A percentile compares a stretch with the other conserved stretches of the same genome.
Conservation (phyloP, 1,140 invertebrate species). For the Carcinoscorpius rotundicauda region DNA sequence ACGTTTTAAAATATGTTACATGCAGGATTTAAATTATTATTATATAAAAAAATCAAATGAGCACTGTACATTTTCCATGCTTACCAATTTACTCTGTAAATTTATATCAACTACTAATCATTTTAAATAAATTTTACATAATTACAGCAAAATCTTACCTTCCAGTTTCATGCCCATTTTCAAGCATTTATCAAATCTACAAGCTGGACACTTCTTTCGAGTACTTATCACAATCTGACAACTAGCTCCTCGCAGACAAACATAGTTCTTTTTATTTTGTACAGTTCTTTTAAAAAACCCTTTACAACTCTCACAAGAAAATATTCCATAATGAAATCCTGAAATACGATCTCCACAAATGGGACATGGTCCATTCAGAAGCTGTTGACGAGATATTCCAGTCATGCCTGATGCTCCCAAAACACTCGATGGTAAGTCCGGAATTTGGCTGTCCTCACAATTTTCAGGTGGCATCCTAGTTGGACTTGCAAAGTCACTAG, state of each 20-base stretch:
- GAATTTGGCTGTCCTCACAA: conserved; percentile 13
- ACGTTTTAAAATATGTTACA: too few species aligned
- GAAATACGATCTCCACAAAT: conserved; percentile 92
- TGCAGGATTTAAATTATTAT: too few species aligned
- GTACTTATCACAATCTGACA: conserved; percentile 83
- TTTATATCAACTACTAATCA: too few species aligned
- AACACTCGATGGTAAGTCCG: conserved; percentile 14
- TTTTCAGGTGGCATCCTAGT: conserved; percentile 16
- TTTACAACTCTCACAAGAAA: conserved; percentile 93
- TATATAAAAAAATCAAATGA: too few species aligned
- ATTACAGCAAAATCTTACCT: conserved; percentile 42
- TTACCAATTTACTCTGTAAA: too few species aligned
- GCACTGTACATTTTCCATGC: too few species aligned
- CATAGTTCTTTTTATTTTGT: conserved; percentile 93
- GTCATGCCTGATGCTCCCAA: conserved; percentile 10
- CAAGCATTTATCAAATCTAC: conserved; percentile 92
- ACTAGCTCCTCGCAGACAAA: conserved; percentile 76
- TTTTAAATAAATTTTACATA: too few species aligned
- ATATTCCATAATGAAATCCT: conserved; percentile 91
- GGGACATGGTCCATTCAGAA: conserved; percentile 61
- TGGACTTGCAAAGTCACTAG: conserved; percentile 20
- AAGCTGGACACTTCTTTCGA: conserved; percentile 91
- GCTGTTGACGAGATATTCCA: conserved; percentile 23
- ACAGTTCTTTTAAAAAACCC: conserved; percentile 97
- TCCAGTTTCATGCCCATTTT: conserved; percentile 94